Evolutionary conservation across 2,888 invertebrate genomes (phyloP), one percentile per base, ranked within the genome.

Genomic region (Pecten maximus): DNA sequence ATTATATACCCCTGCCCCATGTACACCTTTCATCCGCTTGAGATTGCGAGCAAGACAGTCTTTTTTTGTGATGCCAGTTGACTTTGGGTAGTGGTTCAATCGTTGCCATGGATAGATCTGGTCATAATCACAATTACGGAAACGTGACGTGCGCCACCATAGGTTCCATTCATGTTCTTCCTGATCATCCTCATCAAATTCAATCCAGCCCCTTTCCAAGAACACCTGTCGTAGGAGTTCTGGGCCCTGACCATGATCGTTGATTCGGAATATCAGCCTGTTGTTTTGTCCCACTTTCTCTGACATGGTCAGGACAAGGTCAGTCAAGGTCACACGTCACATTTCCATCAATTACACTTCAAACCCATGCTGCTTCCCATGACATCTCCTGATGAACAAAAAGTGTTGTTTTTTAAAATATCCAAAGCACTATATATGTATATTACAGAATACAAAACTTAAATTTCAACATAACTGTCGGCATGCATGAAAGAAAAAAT

Each of bases 111-210:
- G 94, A 87, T 92, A 91, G 19, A 96, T 91, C 54, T 94, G 92
- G 19, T 95, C 95, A 92, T 96, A 96, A 91, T 96, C 96, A 88
- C 94, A 92, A 60, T 93, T 93, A 6, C 98, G 97, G 96, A 98
- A 98, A n/a, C 98, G 98, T 28, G 98, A 98, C 2, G 98, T 98
- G 94, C 98, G 97, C 98, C 98, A 98, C 98, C 98, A 98, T 2
- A 98, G 97, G 95, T 98, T 98, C 98, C 98, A 98, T 91, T 98
- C 96, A 40, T 94, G 91, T 87, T 97, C 96, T 44, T 95, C 94
- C 88, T 96, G 95, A 0, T 97, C 97, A 91, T 98, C 98, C 44
- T 97, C 97, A 86, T 97, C 97, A 96, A 98, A 98, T 96, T 98
- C 98, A 87, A 98, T 97, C 98, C 98, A 98, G 0, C 98, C 98